Evolutionary conservation across 1,140 invertebrate genomes (phyloP).

Genomic region (Leptinotarsa defecta): DNA sequence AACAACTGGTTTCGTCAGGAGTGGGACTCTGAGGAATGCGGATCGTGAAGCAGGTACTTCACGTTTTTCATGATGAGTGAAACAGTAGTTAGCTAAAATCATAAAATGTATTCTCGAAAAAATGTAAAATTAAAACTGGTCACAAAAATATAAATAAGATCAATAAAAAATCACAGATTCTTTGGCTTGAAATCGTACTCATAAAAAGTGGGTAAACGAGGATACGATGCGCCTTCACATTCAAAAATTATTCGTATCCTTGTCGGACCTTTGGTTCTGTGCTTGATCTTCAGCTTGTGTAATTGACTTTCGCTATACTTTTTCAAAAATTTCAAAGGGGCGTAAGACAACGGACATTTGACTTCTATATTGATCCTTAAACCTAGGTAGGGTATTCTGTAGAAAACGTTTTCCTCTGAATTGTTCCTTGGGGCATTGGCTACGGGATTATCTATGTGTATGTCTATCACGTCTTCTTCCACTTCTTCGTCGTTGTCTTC

Average conservation of each 20-base stretch:
- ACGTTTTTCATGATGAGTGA: too few relatives aligned
- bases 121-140: constrained; percentile 23
- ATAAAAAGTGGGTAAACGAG: constrained; percentile 38
- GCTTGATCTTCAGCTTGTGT: constrained; percentile 24
- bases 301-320: constrained; percentile 17
- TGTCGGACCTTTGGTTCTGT: constrained; percentile 24
- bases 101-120: constrained; percentile 25
- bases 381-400: constrained; percentile 40
- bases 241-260: constrained; percentile 38
- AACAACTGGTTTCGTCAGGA: too few relatives aligned
- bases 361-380: constrained; percentile 40
- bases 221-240: constrained; percentile 43
- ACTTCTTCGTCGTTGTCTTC: constrained; percentile 38
- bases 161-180: constrained; percentile 22
- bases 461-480: constrained; percentile 30
- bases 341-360: constrained; percentile 38
- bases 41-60: too few relatives aligned
- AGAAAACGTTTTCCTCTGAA: constrained; percentile 36
- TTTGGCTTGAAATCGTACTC: constrained; percentile 32
- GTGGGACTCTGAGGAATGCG: too few relatives aligned
- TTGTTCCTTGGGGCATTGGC: constrained; percentile 17
- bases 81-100: background rate
- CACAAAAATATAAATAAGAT: constrained; percentile 22
- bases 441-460: constrained; percentile 12
- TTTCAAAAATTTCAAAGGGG: constrained; percentile 39